Evolutionary conservation across 2,888 invertebrate genomes (phyloP).

Genomic region (Branchinecta sandiegonensis): DNA sequence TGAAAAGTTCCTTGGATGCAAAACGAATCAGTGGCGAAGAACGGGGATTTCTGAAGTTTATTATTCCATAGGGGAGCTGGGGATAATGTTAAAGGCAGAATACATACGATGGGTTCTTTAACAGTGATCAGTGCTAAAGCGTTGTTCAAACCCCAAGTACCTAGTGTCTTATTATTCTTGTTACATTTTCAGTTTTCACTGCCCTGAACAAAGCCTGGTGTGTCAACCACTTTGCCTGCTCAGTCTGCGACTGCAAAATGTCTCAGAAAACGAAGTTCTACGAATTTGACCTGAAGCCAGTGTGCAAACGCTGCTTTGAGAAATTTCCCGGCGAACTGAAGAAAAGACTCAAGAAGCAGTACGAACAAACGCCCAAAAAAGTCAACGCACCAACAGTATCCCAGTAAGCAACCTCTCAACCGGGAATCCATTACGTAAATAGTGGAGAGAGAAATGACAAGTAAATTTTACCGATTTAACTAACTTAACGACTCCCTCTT

Average conservation of each 20-base stretch:
- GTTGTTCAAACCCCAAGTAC: no score
- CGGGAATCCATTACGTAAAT: no score
- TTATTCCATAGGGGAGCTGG: no score
- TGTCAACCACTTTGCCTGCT: conserved; percentile 94
- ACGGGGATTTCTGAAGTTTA: no score
- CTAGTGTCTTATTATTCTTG: conserved; percentile 14
- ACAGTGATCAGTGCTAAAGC: no score
- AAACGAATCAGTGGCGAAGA: no score
- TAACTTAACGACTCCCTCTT: no score
- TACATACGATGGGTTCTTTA: no score
- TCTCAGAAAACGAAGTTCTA: conserved; percentile 96
- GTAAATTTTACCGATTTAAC: no score
- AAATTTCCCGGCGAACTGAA: conserved; percentile 86
- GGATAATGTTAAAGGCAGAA: no score
- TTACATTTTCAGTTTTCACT: conserved; percentile 63
- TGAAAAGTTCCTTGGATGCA: no score
- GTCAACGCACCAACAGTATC: conserved; percentile 71
- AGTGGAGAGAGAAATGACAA: no score
- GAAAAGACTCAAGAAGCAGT: conserved; percentile 71
- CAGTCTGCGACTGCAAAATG: conserved; percentile 88
- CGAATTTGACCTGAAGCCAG: conserved; percentile 95
- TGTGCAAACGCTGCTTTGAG: conserved; percentile 97
- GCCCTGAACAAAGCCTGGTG: conserved; percentile 99
- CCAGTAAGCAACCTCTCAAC: conserved; percentile 45
- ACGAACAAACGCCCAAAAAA: conserved; percentile 60